phyloP scores from a whole-genome alignment of 2,113 vertebrate species.

The Petromus typicus region DNA sequence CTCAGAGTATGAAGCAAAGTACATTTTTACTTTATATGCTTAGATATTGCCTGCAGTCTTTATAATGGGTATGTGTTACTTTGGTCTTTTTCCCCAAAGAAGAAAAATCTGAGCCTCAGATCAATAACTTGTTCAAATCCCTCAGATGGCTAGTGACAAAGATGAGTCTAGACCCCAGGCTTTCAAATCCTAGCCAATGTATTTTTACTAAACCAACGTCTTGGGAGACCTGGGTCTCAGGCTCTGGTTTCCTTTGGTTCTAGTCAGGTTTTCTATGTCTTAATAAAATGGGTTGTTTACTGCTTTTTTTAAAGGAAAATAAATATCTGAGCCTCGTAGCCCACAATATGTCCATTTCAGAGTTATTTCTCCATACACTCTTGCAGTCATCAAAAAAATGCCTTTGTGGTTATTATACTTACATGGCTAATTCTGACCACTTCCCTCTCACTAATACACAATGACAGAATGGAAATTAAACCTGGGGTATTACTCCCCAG shows the following conservation, averaged over 20 bases:
- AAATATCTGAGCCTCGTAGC: neutral
- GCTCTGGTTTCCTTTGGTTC: neutral
- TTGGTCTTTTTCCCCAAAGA: neutral
- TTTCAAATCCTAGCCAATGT: neutral
- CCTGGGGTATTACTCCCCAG: neutral
- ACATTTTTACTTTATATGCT: constrained; percentile 1
- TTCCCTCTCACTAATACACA: neutral
- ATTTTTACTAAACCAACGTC: neutral
- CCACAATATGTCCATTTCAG: neutral
- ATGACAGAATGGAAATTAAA: constrained; percentile 21
- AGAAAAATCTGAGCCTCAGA: constrained; percentile 12
- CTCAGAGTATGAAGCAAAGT: neutral
- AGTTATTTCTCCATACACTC: neutral
- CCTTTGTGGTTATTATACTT: neutral
- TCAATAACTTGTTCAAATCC: neutral
- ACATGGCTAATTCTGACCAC: neutral
- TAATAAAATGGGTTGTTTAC: neutral
- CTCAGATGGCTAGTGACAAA: neutral
- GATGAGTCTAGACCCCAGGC: neutral
- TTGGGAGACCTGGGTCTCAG: neutral
- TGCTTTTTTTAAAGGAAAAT: neutral
- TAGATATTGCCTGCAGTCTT: neutral
- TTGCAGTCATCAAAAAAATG: constrained; percentile 24
- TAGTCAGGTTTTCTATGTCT: neutral
- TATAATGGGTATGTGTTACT: neutral